phyloP scores from a whole-genome alignment of 2,113 vertebrate species.

The Siniperca knerii region DNA sequence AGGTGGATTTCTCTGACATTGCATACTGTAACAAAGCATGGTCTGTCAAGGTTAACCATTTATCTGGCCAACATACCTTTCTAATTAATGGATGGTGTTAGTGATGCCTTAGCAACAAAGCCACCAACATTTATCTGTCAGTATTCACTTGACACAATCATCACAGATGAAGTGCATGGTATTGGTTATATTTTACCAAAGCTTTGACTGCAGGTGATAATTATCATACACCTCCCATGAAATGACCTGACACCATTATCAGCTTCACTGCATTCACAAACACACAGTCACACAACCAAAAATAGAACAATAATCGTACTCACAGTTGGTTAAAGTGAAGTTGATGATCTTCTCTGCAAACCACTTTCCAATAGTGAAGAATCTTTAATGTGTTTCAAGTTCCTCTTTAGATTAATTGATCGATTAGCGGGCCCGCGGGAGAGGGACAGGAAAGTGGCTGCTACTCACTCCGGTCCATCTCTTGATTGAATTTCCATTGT shows the following conservation, averaged over 20 bases:
- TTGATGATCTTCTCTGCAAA: conserved; percentile 30
- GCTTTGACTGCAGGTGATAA: conserved; percentile 24
- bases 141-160: background rate
- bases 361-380: conserved; percentile 21
- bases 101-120: conserved; percentile 1
- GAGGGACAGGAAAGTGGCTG: conserved; percentile 45
- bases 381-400: conserved; percentile 64
- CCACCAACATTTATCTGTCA: background rate
- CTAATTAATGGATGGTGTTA: background rate
- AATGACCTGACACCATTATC: background rate
- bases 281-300: conserved; percentile 1
- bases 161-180: background rate
- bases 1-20: conserved; percentile 4
- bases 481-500: conserved; percentile 84
- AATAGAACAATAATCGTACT: conserved; percentile 50
- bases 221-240: background rate
- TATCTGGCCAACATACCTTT: background rate
- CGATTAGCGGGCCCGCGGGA: conserved; percentile 49
- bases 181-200: conserved; percentile 9
- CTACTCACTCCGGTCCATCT: conserved; percentile 71
- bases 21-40: background rate
- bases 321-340: conserved; percentile 42
- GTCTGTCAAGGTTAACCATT: background rate
- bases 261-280: background rate
- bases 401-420: conserved; percentile 52